Base-by-base conservation (phyloP, 2,888 invertebrate genomes). In the Zele albiditarsus region DNA sequence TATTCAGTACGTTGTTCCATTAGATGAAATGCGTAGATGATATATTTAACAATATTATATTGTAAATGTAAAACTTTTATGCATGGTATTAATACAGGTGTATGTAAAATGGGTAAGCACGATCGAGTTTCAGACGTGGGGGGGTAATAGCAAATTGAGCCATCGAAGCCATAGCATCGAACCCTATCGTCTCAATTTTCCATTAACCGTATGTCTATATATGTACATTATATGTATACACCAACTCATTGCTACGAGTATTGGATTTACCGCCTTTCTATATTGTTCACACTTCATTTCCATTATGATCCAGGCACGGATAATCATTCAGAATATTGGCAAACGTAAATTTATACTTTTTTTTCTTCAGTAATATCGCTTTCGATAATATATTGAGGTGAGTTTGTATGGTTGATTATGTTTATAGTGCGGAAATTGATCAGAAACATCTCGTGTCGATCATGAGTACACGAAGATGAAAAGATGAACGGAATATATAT, bases 131-230 rank as follows among this genome's bases (percentile, higher is more conserved):
- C 38, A 14, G 20, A 10, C 5, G 25, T 38, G 20, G 65, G 38
- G 6, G 5, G 23, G 23, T 65, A n/a, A 65, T 65, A 23, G 38
- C 12, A 23, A 42, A 65, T 38, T 65, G 65, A 65, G 12, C 23
- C 8, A 38, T 14, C 20, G 65, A 31, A 65, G 65, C 38, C 65
- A 20, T 65, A 65, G 38, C 33, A n/a, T 33, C 23, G 23, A 38
- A 14, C 38, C 8, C 27, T 20, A 28, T 31, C 28, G 20, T 65
- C 20, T 65, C 38, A 65, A 33, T 33, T 65, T 65, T 38, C 65
- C 23, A 23, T 31, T 12, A 20, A 63, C 63, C 20, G 8, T 63
- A 3, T 63, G 46, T 14, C 4, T 3, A 16, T 3, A 46, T 4
- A 16, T 38, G 38, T 12, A 16, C n/a, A 6, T n/a, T 2, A 46